Conservation (phyloP, 30 jellyfish, hydroid and myxozoan genomes). For the Morbakka virulenta region DNA sequence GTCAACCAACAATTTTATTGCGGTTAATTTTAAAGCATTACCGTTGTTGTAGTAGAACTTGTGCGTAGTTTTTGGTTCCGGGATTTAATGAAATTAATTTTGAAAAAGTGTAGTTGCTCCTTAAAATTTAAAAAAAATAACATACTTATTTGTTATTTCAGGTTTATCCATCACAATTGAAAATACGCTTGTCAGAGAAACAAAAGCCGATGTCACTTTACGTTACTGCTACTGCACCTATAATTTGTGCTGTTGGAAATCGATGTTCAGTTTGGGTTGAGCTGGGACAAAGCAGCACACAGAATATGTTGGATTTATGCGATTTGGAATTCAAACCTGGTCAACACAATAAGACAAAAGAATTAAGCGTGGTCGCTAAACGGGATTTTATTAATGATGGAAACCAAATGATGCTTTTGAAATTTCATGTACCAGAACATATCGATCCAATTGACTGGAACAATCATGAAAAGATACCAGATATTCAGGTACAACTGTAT, state of each 20-base stretch:
- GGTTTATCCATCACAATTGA: conserved; percentile 49
- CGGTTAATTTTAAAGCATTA: no score
- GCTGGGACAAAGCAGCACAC: conserved; percentile 68
- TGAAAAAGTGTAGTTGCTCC: no score
- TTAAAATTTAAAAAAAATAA: no score
- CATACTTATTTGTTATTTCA: background rate
- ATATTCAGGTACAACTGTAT: conserved; percentile 55
- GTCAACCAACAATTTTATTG: no score
- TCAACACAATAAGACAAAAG: conserved; percentile 53
- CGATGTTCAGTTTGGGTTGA: conserved; percentile 68
- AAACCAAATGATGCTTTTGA: conserved; percentile 65
- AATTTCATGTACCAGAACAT: conserved; percentile 59
- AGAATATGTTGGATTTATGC: conserved; percentile 57
- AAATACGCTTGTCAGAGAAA: conserved; percentile 60
- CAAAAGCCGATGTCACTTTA: conserved; percentile 61
- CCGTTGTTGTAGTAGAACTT: no score
- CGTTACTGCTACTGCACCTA: conserved; percentile 70
- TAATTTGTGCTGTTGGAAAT: conserved; percentile 53
- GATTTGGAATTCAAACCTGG: conserved; percentile 64
- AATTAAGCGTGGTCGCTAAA: conserved; percentile 69
- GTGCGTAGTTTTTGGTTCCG: no score
- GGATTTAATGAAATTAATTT: no score
- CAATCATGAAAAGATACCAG: conserved; percentile 62
- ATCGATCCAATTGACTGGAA: conserved; percentile 94
- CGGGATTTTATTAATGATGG: conserved; percentile 95